Evolutionary conservation across 1,140 invertebrate genomes (phyloP), one percentile per base, ranked within the genome.

Genomic region (Meteorus sp.): DNA sequence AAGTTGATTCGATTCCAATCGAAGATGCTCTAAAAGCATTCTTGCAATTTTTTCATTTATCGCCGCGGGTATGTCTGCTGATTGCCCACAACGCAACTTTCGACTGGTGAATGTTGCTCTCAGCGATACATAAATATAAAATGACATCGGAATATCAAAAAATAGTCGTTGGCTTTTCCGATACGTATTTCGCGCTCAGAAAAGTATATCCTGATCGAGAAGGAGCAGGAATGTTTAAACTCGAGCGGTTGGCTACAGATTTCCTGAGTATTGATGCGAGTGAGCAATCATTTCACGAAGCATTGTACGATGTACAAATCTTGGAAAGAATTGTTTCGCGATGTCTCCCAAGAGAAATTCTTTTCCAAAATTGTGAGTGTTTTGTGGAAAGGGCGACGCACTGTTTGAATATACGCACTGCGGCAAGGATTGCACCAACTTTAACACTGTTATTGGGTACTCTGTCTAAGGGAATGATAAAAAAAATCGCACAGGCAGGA

Each of bases 211-310:
- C 17, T 22, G 11, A 41, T 9, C 31, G 53, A 56, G 19, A 41
- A 41, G 54, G 54, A 27, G 9, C 2, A 17, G 54, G 54, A 27
- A 31, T 31, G 19, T 56, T 56, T 39, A 56, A 56, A 45, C 44
- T 57, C 7, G 9, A 45, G 35, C 27, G n/a, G 31, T 45, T 57
- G 17, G 55, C 41, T 15, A 47, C 15, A 19, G 55, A 57, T 29
- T 11, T 45, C 4, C 25, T 57, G 13, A 31, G 37, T 29, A 13
- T 45, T n/a, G 20, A 19, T n/a, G 15, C 22, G 3, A 47, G 27
- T 20, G 55, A 20, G 33, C 29, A 31, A 19, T n/a, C n/a, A n/a
- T 57, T 57, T 33, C 55, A 57, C 27, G 43, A 45, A 33, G 55
- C 55, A 47, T 22, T 47, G n/a, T 57, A 43, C 33, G 44, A 57